Base-by-base conservation (phyloP, 2,888 invertebrate genomes). In the Heliconius hortense region DNA sequence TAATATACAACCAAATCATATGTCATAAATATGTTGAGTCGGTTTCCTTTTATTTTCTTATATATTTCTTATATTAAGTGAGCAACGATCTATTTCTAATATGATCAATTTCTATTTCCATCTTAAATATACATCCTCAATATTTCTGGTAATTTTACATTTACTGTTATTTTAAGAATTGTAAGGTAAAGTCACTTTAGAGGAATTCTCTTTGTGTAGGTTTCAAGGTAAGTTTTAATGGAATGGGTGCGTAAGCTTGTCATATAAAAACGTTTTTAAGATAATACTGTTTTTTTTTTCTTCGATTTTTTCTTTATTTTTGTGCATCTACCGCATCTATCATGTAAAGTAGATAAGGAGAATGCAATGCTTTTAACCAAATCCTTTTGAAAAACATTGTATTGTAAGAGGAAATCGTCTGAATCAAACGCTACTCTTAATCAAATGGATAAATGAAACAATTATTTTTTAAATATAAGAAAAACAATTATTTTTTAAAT, bases 121-220 rank as follows among this genome's bases (percentile, higher is more conserved):
- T 26, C 43, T 48, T 35, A 67, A 28, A 31, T n/a, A 48, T 13
- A 53, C 28, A 56, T 71, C 26, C 18, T 39, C 26, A 24, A 71
- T 39, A 71, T 26, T 71, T 28, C 39, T 43, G 39, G 60, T 26
- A 71, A 71, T 35, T 70, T 70, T 39, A n/a, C 48, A 68, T 53
- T 35, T 15, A n/a, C 8, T 56, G 60, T 62, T 71, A 11, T 71
- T 60, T 59, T 60, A 70, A 70, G 35, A 71, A 60, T 39, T 43
- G 24, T 39, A 66, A 66, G 24, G 60, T 71, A 71, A 71, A 62
- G 71, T 71, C 62, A 71, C 43, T 71, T 71, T 62, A 71, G 71
- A 71, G 26, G 71, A 71, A 71, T 71, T 71, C 62, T 71, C 71
- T 71, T 71, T 71, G 71, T 71, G 71, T 71, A 62, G 71, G 71